These are phyloP conservation scores for Himalopsyche phryganea DNA, from an alignment of 1,140 invertebrate species.

Conservation along the genomic window DNA sequence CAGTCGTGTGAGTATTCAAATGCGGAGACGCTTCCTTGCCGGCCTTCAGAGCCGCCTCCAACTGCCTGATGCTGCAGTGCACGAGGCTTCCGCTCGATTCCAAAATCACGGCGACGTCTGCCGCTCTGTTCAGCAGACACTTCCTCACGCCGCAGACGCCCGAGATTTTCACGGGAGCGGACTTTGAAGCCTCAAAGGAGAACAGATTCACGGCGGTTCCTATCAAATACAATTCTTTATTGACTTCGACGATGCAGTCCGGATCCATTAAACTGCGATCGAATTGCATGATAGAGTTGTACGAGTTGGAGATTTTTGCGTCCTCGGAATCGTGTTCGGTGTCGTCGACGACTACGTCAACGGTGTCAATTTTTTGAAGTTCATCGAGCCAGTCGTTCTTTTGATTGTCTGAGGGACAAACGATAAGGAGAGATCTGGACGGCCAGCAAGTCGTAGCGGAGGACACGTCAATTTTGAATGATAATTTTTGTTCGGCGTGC, in stretches of 20 bases:
- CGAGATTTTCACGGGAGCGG: not conserved
- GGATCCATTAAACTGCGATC: not conserved
- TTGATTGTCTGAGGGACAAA: slow-evolving; percentile 22
- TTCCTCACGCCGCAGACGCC: not conserved
- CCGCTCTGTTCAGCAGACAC: not conserved
- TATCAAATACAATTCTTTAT: slow-evolving; percentile 9
- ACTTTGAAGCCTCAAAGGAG: not conserved
- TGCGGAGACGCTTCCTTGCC: not conserved
- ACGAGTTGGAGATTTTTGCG: too few relatives aligned
- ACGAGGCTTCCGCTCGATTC: slow-evolving; percentile 1
- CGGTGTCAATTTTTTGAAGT: not conserved
- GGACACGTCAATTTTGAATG: not conserved
- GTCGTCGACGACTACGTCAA: too few relatives aligned
- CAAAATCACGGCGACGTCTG: slow-evolving; percentile 5
- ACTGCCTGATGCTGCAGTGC: slow-evolving; percentile 13
- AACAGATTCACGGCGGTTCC: slow-evolving; percentile 2
- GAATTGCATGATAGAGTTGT: too few relatives aligned
- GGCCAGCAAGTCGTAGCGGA: not conserved
- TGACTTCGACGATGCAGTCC: slow-evolving; percentile 15
- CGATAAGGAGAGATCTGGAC: slow-evolving; percentile 14
- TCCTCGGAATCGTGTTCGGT: too few relatives aligned
- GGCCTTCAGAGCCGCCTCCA: not conserved
- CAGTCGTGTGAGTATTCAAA: not conserved
- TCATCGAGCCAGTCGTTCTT: slow-evolving; percentile 21
- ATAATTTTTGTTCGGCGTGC: slow-evolving; percentile 4